phyloP scores from a whole-genome alignment of 2,797 vertebrate species.

The Remorina albescens region DNA sequence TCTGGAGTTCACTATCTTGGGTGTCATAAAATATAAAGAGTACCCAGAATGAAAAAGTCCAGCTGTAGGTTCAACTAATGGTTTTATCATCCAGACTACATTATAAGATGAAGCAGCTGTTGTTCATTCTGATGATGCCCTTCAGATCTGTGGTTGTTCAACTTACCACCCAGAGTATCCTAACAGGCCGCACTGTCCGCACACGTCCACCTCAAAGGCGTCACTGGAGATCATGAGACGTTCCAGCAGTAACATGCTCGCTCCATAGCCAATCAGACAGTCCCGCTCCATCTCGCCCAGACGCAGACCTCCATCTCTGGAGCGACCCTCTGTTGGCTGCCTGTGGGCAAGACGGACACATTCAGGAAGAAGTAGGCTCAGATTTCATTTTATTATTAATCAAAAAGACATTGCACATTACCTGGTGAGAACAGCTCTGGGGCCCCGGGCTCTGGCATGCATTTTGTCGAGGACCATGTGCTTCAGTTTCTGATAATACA shows the following conservation, averaged over 20 bases:
- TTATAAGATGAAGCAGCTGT: neutral
- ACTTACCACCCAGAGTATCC: conserved; percentile 98
- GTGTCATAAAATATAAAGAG: no score
- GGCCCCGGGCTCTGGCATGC: conserved; percentile 97
- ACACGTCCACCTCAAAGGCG: conserved; percentile 98
- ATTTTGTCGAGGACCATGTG: conserved; percentile 99
- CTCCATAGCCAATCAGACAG: conserved; percentile 98
- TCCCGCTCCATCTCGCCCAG: conserved; percentile 99
- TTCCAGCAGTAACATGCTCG: conserved; percentile 97
- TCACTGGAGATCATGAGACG: conserved; percentile 99
- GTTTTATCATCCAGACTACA: neutral
- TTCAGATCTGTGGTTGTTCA: neutral
- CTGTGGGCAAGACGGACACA: conserved; percentile 68
- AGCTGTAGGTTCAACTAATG: neutral
- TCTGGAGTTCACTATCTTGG: neutral
- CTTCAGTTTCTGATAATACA: conserved; percentile 99
- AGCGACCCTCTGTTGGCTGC: conserved; percentile 98
- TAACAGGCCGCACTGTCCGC: conserved; percentile 95
- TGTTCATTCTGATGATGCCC: neutral
- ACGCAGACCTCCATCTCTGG: conserved; percentile 96
- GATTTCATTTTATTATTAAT: neutral
- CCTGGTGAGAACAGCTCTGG: conserved; percentile 98
- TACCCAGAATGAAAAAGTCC: neutral
- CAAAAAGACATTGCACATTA: conserved; percentile 55
- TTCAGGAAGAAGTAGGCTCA: neutral